Conservation (phyloP, 2,888 invertebrate genomes). For the Papilio protenor region DNA sequence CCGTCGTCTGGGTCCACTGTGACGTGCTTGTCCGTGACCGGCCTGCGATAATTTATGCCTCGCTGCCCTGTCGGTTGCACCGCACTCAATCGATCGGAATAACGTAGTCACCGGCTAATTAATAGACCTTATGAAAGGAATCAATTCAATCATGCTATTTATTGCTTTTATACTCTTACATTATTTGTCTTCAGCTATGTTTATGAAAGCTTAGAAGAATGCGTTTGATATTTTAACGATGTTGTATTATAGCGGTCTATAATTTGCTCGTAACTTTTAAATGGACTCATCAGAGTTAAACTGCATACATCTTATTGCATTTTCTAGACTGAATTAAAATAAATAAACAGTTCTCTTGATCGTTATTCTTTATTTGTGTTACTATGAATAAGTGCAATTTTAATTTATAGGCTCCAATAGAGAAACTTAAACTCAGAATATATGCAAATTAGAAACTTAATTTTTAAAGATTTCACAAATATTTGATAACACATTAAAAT, state of each 20-base stretch:
- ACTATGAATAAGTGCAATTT: background rate
- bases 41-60: slow-evolving; percentile 34
- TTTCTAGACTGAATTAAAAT: background rate
- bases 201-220: background rate
- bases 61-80: slow-evolving; percentile 18
- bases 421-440: background rate
- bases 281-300: background rate
- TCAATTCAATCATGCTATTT: slow-evolving; percentile 17
- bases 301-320: background rate
- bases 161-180: slow-evolving; percentile 2
- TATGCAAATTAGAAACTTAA: background rate
- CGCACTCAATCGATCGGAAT: slow-evolving; percentile 25
- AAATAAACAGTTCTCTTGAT: background rate
- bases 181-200: background rate
- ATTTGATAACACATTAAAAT: background rate
- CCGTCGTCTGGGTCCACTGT: slow-evolving; percentile 24
- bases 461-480: background rate
- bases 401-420: background rate
- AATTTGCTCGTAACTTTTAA: background rate
- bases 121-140: slow-evolving; percentile 23
- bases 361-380: background rate
- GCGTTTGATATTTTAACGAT: background rate
- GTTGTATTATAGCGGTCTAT: background rate
- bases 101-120: slow-evolving; percentile 30
- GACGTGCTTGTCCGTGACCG: slow-evolving; percentile 39